A percentile compares a stretch with the other conserved stretches of the same genome.
phyloP scores from a whole-genome alignment of 2,888 invertebrate genomes.

The Pseudococcus longispinus region DNA sequence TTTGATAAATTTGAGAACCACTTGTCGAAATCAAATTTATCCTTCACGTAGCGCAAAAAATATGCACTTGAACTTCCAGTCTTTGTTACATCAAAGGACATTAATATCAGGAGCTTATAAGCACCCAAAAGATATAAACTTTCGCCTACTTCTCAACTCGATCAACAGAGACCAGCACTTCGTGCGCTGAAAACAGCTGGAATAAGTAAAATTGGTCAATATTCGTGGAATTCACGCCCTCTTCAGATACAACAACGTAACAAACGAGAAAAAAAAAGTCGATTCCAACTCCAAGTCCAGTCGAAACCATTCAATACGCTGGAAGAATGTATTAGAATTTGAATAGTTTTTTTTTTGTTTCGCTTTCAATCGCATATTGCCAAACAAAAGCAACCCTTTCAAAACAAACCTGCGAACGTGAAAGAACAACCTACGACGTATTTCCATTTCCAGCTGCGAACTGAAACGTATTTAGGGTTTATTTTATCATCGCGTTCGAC shows the following conservation, averaged over 20 bases:
- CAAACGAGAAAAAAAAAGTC: not conserved
- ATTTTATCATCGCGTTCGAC: not conserved
- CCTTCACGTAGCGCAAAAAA: not conserved
- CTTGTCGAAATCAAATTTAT: not conserved
- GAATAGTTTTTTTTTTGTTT: not conserved
- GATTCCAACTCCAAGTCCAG: not conserved
- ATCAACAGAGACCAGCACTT: conserved; percentile 8
- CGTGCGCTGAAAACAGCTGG: not conserved
- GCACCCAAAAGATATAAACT: not conserved
- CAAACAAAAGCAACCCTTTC: conserved; percentile 36
- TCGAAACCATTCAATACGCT: not conserved
- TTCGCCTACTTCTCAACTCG: not conserved
- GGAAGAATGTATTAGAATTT: not conserved
- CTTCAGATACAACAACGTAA: not conserved
- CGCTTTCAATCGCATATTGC: not conserved
- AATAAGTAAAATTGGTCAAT: not conserved
- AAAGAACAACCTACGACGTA: not conserved
- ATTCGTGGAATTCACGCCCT: not conserved
- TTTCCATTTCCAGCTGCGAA: conserved; percentile 11
- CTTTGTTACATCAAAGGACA: conserved; percentile 53
- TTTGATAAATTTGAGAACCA: not conserved
- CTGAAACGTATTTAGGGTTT: not conserved
- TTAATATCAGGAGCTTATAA: conserved; percentile 52
- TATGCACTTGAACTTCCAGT: conserved; percentile 45
- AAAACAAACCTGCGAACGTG: not conserved